Evolutionary conservation across 23 tunicate species (phyloP).

Genomic region (Clavelina lepadiformis): DNA sequence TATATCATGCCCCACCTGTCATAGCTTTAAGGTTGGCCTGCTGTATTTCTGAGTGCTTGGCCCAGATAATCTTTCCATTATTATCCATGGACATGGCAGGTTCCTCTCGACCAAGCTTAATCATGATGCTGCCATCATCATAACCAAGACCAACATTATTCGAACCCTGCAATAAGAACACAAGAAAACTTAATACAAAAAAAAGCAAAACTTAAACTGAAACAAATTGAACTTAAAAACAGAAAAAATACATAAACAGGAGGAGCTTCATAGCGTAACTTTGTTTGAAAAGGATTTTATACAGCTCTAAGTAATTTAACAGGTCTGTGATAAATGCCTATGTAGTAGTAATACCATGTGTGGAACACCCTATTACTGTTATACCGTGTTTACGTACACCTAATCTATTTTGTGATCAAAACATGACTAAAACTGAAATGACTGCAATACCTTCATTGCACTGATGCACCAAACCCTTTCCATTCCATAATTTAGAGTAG

Average conservation of each 20-base stretch:
- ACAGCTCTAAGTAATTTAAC: too few relatives aligned
- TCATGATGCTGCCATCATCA: constrained; percentile 98
- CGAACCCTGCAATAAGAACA: constrained; percentile 52
- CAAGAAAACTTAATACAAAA: too few relatives aligned
- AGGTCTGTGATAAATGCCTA: too few relatives aligned
- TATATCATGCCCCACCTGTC: constrained; percentile 21
- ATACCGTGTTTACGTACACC: background rate
- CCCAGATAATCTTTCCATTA: constrained; percentile 99
- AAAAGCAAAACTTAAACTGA: too few relatives aligned
- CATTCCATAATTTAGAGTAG: constrained; percentile 88
- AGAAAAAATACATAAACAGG: too few relatives aligned
- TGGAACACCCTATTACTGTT: too few relatives aligned
- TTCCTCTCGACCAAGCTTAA: constrained; percentile 97
- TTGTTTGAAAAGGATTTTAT: too few relatives aligned
- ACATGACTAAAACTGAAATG: background rate
- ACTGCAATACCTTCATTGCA: constrained; percentile 79
- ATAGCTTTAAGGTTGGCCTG: constrained; percentile 90
- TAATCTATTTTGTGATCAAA: background rate
- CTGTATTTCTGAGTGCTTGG: constrained; percentile 97
- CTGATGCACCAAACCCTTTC: constrained; percentile 94
- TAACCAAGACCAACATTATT: constrained; percentile 97
- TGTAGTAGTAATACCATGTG: too few relatives aligned
- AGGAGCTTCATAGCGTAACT: too few relatives aligned
- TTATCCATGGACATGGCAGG: constrained; percentile 99
- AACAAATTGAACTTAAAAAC: too few relatives aligned